Evolutionary conservation across 2,797 vertebrate species (phyloP).

Genomic region (Ambastaia sidthimunki): DNA sequence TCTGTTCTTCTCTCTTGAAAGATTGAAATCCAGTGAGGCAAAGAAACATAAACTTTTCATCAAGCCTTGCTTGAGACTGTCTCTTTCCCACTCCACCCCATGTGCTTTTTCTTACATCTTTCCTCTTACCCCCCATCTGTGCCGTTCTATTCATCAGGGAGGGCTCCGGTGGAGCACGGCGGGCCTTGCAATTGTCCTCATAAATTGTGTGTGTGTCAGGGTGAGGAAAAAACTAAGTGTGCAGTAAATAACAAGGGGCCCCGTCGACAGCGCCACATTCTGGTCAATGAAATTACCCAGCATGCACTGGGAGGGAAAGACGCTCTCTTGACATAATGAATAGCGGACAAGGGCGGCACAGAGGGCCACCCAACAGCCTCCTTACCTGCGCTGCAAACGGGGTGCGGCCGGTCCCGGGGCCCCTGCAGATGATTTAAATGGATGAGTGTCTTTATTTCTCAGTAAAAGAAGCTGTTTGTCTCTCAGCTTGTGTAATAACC

Average conservation of each 20-base stretch:
- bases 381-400: conserved; percentile 31
- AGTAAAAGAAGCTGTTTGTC: conserved; percentile 78
- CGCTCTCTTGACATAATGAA: conserved; percentile 75
- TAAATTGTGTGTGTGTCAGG: conserved; percentile 74
- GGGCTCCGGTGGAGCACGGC: conserved; percentile 72
- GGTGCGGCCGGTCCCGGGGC: conserved; percentile 63
- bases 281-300: conserved; percentile 79
- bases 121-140: conserved; percentile 53
- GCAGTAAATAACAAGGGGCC: conserved; percentile 85
- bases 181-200: conserved; percentile 78
- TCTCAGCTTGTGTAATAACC: conserved; percentile 77
- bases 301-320: conserved; percentile 69
- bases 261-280: conserved; percentile 69
- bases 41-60: conserved; percentile 64
- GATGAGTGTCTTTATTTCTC: conserved; percentile 82
- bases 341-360: conserved; percentile 56
- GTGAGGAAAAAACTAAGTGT: conserved; percentile 80
- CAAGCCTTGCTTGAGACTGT: conserved; percentile 43
- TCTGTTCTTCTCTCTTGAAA: conserved; percentile 44
- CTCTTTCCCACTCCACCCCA: conserved; percentile 24
- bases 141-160: conserved; percentile 76
- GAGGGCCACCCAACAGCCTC: conserved; percentile 14
- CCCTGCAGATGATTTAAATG: conserved; percentile 76
- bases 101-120: conserved; percentile 28
- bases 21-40: conserved; percentile 53